These are phyloP conservation scores for Catharus minimus DNA, from an alignment of 2,113 vertebrate genomes.

Conservation along the genomic window DNA sequence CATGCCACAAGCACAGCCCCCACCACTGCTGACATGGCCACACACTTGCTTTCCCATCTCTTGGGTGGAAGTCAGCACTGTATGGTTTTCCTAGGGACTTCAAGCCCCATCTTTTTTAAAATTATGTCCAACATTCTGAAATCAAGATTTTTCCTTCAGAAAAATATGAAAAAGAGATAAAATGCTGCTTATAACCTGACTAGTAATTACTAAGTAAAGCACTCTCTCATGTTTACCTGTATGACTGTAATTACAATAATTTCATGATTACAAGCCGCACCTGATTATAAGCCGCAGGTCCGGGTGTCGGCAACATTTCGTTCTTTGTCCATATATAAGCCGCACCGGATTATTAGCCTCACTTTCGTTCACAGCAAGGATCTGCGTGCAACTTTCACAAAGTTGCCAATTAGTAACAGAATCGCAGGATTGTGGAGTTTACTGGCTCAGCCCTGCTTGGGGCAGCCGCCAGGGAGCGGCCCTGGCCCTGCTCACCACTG, in stretches of 20 bases:
- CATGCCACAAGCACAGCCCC: rapidly evolving
- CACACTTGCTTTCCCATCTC: background rate
- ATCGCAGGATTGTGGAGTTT: too few relatives aligned
- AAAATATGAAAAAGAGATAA: background rate
- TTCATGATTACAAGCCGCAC: too few relatives aligned
- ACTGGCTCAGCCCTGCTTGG: too few relatives aligned
- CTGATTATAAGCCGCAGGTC: too few relatives aligned
- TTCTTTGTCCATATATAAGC: too few relatives aligned
- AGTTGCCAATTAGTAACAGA: too few relatives aligned
- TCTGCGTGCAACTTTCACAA: too few relatives aligned
- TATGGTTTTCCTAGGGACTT: background rate
- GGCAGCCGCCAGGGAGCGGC: too few relatives aligned
- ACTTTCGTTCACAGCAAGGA: too few relatives aligned
- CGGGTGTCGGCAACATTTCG: too few relatives aligned
- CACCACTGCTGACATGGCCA: rapidly evolving
- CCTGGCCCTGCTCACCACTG: too few relatives aligned
- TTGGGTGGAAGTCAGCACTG: background rate
- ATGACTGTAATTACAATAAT: background rate
- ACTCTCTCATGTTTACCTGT: background rate
- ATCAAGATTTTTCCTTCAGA: background rate
- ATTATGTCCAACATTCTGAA: background rate
- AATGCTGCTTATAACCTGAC: background rate
- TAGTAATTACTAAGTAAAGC: background rate
- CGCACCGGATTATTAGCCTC: too few relatives aligned
- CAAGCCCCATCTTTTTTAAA: background rate